These are phyloP conservation scores for Sicus ferrugineus DNA, from an alignment of 2,888 invertebrate species.

Conservation along the genomic window DNA sequence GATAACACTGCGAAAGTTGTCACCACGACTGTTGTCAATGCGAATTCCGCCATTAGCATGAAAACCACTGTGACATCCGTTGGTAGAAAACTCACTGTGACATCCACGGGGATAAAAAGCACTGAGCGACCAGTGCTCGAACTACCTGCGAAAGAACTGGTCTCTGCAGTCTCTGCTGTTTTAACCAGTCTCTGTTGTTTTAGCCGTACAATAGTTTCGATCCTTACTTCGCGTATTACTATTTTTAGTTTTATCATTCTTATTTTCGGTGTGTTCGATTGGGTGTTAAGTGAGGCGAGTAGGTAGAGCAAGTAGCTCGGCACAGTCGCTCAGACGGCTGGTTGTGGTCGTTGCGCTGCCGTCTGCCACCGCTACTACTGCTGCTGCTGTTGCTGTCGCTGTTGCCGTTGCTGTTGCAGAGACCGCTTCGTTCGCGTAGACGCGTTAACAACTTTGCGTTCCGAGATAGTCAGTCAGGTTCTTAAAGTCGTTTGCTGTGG, in stretches of 20 bases:
- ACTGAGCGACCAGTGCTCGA: too few relatives aligned
- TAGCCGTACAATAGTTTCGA: neutral
- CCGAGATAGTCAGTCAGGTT: conserved; percentile 38
- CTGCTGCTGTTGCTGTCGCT: conserved; percentile 13
- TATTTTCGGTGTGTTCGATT: conserved; percentile 15
- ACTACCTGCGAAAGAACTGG: too few relatives aligned
- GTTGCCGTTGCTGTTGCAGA: conserved; percentile 19
- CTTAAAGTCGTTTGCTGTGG: conserved; percentile 40
- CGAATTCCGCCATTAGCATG: too few relatives aligned
- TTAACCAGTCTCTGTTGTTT: too few relatives aligned
- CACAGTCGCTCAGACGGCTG: neutral
- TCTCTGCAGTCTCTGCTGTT: too few relatives aligned
- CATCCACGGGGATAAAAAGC: too few relatives aligned
- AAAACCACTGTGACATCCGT: too few relatives aligned
- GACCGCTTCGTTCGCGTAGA: conserved; percentile 19
- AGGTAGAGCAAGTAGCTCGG: conserved; percentile 18
- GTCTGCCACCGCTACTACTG: conserved; percentile 5
- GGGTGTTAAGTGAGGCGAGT: conserved; percentile 25
- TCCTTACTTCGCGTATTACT: neutral
- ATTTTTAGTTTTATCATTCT: conserved; percentile 3
- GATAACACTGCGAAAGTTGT: neutral
- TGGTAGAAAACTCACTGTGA: too few relatives aligned
- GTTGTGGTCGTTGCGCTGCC: conserved; percentile 15
- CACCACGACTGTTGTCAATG: too few relatives aligned
- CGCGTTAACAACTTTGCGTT: conserved; percentile 28